Evolutionary conservation across 1,140 invertebrate genomes (phyloP), one percentile per base, ranked within the genome.

Genomic region (Marisa cornuarietis): DNA sequence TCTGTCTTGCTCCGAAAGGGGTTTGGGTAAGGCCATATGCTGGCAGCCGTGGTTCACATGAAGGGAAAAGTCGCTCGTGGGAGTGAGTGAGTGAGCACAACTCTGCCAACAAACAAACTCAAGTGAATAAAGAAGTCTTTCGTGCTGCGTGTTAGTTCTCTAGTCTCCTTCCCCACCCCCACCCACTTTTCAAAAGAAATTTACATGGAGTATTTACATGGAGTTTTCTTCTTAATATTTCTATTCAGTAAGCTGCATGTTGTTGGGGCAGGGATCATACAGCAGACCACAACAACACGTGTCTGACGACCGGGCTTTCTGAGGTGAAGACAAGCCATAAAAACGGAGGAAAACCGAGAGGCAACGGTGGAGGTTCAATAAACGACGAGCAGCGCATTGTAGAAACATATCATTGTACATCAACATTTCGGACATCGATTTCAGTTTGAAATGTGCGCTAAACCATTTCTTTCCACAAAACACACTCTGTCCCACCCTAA

Each of bases 21-120:
- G 69, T 31, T 76, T 51, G 26, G 14, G 74, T 20, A 42, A 8
- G 8, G 76, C 76, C 76, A 77, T 77, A 77, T 77, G 76, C 52
- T 77, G 65, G 63, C 26, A 18, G n/a, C 49, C 51, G n/a, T 8
- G n/a, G 72, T 52, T 49, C 22, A 65, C 0, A 51, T 13, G 65
- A 14, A 26, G 20, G 24, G 16, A 54, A 22, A 52, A 74, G n/a
- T 58, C 10, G 18, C 62, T 24, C 7, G 24, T 20, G 62, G 54
- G 42, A 49, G 49, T n/a, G 11, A 72, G 31, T 14, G 71, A 72
- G 51, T 52, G 49, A 52, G 42, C 20, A 18, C n/a, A 52, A 72
- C 49, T 11, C 16, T 31, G 26, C 42, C 24, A 71, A 10, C 16
- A 51, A 26, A 26, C 5, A 71, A n/a, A n/a, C n/a, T n/a, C 22